Evolutionary conservation across 2,797 vertebrate species (phyloP).

Genomic region (Hephaestus fuliginosus): DNA sequence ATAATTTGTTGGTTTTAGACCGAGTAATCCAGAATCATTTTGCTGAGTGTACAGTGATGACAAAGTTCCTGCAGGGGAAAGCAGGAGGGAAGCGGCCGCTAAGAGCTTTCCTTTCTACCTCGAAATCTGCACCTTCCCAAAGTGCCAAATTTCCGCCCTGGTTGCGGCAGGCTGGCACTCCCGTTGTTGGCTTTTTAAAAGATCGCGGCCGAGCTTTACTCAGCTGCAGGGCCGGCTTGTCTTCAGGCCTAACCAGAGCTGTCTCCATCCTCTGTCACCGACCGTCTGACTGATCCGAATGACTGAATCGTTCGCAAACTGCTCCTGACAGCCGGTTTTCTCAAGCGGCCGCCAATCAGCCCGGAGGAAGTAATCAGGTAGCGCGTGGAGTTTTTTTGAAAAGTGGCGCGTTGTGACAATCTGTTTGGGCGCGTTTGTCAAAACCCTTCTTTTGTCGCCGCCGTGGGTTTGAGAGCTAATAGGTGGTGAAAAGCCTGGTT

Average conservation of each 20-base stretch:
- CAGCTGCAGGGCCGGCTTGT: slow-evolving; percentile 59
- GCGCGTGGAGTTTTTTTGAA: slow-evolving; percentile 58
- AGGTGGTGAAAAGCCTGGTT: slow-evolving; percentile 76
- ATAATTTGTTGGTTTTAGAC: slow-evolving; percentile 71
- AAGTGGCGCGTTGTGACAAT: slow-evolving; percentile 65
- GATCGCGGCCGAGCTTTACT: slow-evolving; percentile 54
- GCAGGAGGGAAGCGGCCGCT: slow-evolving; percentile 57
- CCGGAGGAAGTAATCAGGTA: slow-evolving; percentile 53
- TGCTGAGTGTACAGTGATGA: slow-evolving; percentile 69
- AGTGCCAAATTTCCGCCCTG: slow-evolving; percentile 67
- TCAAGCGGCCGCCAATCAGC: slow-evolving; percentile 67
- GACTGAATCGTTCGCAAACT: slow-evolving; percentile 62
- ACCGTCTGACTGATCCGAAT: slow-evolving; percentile 52
- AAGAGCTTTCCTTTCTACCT: slow-evolving; percentile 51
- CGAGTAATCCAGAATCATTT: slow-evolving; percentile 58
- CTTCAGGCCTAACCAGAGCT: slow-evolving; percentile 45
- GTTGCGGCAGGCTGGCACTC: slow-evolving; percentile 48
- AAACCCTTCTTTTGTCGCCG: slow-evolving; percentile 73
- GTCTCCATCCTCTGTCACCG: slow-evolving; percentile 48
- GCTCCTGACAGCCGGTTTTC: slow-evolving; percentile 56
- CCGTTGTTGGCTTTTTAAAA: slow-evolving; percentile 38
- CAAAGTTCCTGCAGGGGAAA: slow-evolving; percentile 68
- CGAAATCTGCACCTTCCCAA: slow-evolving; percentile 61
- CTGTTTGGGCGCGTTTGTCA: slow-evolving; percentile 81
- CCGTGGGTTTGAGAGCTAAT: slow-evolving; percentile 72